These are phyloP conservation scores for Argya squamiceps DNA, from an alignment of 2,797 vertebrate species.

Conservation along the genomic window DNA sequence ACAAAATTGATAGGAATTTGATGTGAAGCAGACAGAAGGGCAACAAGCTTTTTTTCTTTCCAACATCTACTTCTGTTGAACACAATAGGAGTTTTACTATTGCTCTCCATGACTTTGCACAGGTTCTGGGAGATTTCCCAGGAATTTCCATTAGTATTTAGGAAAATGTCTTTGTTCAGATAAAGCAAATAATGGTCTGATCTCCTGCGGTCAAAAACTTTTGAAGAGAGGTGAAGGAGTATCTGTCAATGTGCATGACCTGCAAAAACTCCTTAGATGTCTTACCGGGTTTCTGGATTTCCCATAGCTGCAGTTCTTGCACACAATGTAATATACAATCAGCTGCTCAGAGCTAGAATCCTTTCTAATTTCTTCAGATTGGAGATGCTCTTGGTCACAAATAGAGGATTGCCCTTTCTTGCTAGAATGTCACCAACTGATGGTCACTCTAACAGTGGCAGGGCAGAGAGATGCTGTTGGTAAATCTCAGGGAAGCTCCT, in stretches of 20 bases:
- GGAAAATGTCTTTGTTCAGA: neutral
- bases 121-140: neutral
- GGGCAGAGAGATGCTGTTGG: neutral
- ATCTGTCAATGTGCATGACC: neutral
- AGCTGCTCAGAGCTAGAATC: neutral
- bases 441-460: neutral
- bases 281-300: neutral
- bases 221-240: neutral
- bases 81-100: neutral
- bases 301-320: neutral
- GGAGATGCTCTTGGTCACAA: neutral
- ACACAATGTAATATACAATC: accelerated
- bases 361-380: neutral
- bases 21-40: neutral
- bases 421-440: neutral
- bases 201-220: neutral
- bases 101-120: neutral
- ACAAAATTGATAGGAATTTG: slow-evolving; percentile 22
- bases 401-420: neutral
- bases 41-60: neutral
- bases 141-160: neutral
- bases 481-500: neutral
- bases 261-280: neutral
- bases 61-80: neutral
- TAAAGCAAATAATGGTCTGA: neutral